Evolutionary conservation across 2,113 vertebrate genomes (phyloP).

Genomic region (Sinocyclocheilus anophthalmus): DNA sequence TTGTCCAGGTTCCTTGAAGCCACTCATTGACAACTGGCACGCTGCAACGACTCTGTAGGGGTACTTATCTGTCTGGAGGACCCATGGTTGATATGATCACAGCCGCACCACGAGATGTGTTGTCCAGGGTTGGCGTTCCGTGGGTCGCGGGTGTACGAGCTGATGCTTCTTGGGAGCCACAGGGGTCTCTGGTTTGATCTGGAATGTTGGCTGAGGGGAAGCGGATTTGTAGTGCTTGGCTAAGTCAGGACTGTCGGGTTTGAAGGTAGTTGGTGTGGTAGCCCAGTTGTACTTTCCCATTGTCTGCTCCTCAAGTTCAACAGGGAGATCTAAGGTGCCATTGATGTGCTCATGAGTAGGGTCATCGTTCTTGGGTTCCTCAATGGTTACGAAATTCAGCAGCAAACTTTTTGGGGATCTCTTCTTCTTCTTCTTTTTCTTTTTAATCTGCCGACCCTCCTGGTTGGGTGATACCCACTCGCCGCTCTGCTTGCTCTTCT

Average conservation of each 20-base stretch:
- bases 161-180: conserved; percentile 97
- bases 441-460: conserved; percentile 95
- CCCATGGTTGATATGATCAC: too few relatives aligned
- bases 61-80: too few relatives aligned
- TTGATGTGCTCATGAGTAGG: conserved; percentile 89
- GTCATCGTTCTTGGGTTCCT: conserved; percentile 92
- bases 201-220: conserved; percentile 95
- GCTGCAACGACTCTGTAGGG: conserved; percentile 98
- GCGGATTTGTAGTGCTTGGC: conserved; percentile 98
- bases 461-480: conserved; percentile 99
- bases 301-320: conserved; percentile 95
- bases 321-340: conserved; percentile 91
- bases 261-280: conserved; percentile 93
- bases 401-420: conserved; percentile 91
- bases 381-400: conserved; percentile 93
- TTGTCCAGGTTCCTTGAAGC: conserved; percentile 92
- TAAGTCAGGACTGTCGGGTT: conserved; percentile 96
- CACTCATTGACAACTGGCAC: conserved; percentile 93
- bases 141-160: too few relatives aligned
- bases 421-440: conserved; percentile 97
- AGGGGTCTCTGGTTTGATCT: conserved; percentile 97
- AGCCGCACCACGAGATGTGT: conserved; percentile 98
- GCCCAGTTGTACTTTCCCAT: conserved; percentile 97
- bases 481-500: conserved; percentile 95
- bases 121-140: conserved; percentile 97